phyloP scores from a whole-genome alignment of 2,797 vertebrate species.

The Pempheris klunzingeri region DNA sequence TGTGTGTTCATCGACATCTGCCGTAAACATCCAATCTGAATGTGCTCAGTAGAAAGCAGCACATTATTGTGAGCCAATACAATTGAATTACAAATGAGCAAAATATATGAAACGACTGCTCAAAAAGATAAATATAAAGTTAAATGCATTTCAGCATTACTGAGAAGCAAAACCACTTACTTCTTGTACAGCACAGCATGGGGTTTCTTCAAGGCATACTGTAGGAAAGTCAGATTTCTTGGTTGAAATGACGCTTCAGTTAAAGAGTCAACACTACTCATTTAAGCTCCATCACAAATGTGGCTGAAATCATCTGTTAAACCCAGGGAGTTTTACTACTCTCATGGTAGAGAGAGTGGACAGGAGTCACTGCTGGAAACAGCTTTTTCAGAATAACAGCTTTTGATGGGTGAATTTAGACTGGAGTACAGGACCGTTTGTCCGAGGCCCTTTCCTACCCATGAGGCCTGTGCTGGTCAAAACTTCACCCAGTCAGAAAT shows the following conservation, averaged over 20 bases:
- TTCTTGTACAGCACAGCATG: constrained; percentile 93
- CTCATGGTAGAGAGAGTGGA: not conserved
- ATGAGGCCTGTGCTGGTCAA: no score
- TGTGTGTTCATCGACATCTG: not conserved
- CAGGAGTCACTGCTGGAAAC: not conserved
- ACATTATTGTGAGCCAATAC: not conserved
- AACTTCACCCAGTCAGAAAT: not conserved
- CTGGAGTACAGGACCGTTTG: no score
- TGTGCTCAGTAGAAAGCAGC: not conserved
- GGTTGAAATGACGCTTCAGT: not conserved
- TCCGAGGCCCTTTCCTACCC: no score
- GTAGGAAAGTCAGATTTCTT: constrained; percentile 48
- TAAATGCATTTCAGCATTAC: no score
- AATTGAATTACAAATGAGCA: not conserved
- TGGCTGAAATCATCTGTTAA: not conserved
- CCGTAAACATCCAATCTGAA: not conserved
- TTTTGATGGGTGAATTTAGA: no score
- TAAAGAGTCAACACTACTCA: not conserved
- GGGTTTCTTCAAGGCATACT: constrained; percentile 97
- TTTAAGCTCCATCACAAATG: not conserved
- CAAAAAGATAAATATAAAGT: no score
- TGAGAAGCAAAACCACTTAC: constrained; percentile 83
- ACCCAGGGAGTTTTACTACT: not conserved
- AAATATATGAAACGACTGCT: no score
- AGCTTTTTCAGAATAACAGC: no score